Evolutionary conservation across 1,140 invertebrate species (phyloP).

Genomic region (Hyposmocoma kahamanoa): DNA sequence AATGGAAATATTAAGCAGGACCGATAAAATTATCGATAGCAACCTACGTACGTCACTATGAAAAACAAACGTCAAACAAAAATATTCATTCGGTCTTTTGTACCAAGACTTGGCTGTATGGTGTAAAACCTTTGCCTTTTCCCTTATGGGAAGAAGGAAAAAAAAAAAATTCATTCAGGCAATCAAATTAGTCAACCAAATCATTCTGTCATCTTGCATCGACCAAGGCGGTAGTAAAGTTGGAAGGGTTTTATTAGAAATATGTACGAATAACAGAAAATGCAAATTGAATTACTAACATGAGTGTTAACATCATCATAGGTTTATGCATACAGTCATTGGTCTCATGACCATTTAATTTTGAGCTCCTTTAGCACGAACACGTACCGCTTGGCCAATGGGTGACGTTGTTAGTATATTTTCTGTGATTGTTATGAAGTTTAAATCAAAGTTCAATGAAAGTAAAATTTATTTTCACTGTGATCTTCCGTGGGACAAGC

Average conservation of each 20-base stretch:
- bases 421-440: slow-evolving; percentile 70
- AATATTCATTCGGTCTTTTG: no score
- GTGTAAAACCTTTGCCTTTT: no score
- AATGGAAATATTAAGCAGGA: no score
- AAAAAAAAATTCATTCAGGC: no score
- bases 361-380: slow-evolving; percentile 30
- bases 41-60: no score
- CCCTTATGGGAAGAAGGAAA: no score
- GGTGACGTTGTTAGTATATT: slow-evolving; percentile 67
- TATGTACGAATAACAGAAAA: slow-evolving; percentile 29
- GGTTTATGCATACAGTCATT: slow-evolving; percentile 33
- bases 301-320: slow-evolving; percentile 41
- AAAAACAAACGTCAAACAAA: no score
- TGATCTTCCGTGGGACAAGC: slow-evolving; percentile 58
- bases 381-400: slow-evolving; percentile 40
- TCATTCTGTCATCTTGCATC: slow-evolving; percentile 27
- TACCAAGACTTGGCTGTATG: no score
- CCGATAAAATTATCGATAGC: no score
- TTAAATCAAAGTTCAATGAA: slow-evolving; percentile 67
- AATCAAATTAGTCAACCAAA: no score
- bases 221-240: slow-evolving; percentile 23
- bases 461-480: slow-evolving; percentile 62
- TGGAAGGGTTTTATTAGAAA: slow-evolving; percentile 17
- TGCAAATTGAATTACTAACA: slow-evolving; percentile 54
- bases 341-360: slow-evolving; percentile 61